A percentile compares a stretch with the other conserved stretches of the same genome.
phyloP scores from a whole-genome alignment of 1,140 invertebrate genomes.

The Drosophila suzukii region DNA sequence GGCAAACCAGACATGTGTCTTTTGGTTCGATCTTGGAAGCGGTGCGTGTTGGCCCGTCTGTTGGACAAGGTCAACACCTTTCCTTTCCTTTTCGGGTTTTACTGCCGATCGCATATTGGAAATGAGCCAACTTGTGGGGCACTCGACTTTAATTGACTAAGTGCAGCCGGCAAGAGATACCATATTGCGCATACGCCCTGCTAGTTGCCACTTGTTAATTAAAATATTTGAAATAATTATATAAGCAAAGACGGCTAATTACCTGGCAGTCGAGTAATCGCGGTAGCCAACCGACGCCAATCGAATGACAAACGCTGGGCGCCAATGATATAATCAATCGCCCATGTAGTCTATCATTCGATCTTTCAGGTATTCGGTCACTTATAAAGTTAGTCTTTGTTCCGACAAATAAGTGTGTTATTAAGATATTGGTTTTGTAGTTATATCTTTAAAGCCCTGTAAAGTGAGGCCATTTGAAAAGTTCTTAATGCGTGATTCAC shows the following conservation, averaged over 20 bases:
- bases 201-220: constrained; percentile 69
- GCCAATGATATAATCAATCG: constrained; percentile 34
- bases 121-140: constrained; percentile 24
- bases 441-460: neutral
- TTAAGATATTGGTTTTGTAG: neutral
- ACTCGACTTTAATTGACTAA: constrained; percentile 66
- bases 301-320: constrained; percentile 42
- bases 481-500: neutral
- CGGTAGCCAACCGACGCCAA: constrained; percentile 3
- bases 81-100: constrained; percentile 63
- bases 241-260: constrained; percentile 56
- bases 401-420: neutral
- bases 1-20: constrained; percentile 56
- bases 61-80: constrained; percentile 80
- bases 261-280: constrained; percentile 10
- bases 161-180: constrained; percentile 48
- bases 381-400: neutral
- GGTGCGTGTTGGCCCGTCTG: constrained; percentile 47
- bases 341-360: constrained; percentile 3
- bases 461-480: neutral
- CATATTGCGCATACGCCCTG: constrained; percentile 69
- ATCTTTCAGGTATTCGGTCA: neutral
- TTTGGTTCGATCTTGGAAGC: constrained; percentile 6
- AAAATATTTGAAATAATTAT: constrained; percentile 76
- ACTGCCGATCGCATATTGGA: constrained; percentile 29